A percentile compares a stretch with the other conserved stretches of the same genome.
phyloP scores from a whole-genome alignment of 2,797 vertebrate genomes.

The Tarsius wallacei region DNA sequence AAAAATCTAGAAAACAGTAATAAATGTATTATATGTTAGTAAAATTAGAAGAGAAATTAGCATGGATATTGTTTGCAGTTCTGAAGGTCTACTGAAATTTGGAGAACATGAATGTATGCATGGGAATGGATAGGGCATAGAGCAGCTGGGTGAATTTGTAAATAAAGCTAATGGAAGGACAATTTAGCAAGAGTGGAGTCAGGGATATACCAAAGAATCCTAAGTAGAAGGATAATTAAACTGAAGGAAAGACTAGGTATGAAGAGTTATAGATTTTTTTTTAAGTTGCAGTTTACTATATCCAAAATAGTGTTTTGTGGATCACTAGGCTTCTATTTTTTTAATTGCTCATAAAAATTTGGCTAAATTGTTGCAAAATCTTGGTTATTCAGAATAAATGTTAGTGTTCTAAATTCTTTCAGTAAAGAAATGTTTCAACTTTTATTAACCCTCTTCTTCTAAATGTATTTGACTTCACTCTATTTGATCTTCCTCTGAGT shows the following conservation, averaged over 20 bases:
- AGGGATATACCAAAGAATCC: neutral
- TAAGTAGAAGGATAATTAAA: neutral
- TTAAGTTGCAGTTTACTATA: neutral
- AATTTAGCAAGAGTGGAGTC: neutral
- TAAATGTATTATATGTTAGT: neutral
- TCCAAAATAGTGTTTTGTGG: neutral
- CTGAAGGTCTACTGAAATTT: neutral
- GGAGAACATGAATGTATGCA: neutral
- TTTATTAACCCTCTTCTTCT: neutral
- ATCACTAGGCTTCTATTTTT: neutral
- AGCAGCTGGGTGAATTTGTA: neutral
- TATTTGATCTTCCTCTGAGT: neutral
- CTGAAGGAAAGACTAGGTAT: neutral
- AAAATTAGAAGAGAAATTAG: neutral
- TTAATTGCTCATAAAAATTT: neutral
- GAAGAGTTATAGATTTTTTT: neutral
- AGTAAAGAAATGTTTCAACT: constrained; percentile 12
- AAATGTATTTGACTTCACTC: neutral
- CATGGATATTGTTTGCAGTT: neutral
- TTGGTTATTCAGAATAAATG: constrained; percentile 12
- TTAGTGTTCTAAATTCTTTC: neutral
- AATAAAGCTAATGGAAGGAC: neutral
- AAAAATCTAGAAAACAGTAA: neutral
- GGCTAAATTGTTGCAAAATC: neutral
- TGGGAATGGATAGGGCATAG: neutral